A percentile compares a stretch with the other conserved stretches of the same genome.
Evolutionary conservation across 2,888 invertebrate species (phyloP).

Genomic region (Lithophane ornitopus): DNA sequence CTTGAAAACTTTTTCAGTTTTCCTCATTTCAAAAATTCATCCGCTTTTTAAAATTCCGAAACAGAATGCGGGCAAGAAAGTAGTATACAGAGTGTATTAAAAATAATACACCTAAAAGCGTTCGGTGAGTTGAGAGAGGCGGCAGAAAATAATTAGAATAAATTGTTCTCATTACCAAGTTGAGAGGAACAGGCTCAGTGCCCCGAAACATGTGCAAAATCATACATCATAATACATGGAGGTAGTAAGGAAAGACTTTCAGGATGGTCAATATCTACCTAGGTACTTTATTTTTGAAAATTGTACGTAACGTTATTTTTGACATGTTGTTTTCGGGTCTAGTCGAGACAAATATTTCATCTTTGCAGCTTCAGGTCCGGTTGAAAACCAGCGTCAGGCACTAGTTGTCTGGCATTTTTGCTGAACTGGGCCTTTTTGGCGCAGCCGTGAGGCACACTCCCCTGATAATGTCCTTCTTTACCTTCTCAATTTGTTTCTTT

Average conservation of each 20-base stretch:
- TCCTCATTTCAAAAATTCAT: conserved; percentile 21
- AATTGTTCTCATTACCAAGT: conserved; percentile 77
- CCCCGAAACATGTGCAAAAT: conserved; percentile 67
- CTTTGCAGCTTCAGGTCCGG: too few relatives aligned
- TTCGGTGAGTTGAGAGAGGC: conserved; percentile 60
- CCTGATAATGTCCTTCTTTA: too few relatives aligned
- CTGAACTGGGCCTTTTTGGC: too few relatives aligned
- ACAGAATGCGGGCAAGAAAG: not conserved
- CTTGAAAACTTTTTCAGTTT: conserved; percentile 24
- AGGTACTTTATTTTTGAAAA: not conserved
- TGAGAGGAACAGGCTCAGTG: conserved; percentile 67
- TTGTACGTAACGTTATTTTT: too few relatives aligned
- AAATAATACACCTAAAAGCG: conserved; percentile 66
- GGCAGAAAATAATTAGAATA: conserved; percentile 74
- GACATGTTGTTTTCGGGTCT: not conserved
- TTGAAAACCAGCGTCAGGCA: too few relatives aligned
- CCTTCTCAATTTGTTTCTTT: too few relatives aligned
- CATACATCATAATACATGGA: conserved; percentile 71
- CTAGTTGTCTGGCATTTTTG: too few relatives aligned
- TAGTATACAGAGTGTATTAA: conserved; percentile 32
- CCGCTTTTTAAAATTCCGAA: not conserved
- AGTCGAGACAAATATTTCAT: not conserved
- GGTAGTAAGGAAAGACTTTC: conserved; percentile 55
- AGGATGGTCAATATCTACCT: not conserved
- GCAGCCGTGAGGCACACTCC: too few relatives aligned